Evolutionary conservation across 2,888 invertebrate species (phyloP).

Genomic region (Eumerus sabulonum): DNA sequence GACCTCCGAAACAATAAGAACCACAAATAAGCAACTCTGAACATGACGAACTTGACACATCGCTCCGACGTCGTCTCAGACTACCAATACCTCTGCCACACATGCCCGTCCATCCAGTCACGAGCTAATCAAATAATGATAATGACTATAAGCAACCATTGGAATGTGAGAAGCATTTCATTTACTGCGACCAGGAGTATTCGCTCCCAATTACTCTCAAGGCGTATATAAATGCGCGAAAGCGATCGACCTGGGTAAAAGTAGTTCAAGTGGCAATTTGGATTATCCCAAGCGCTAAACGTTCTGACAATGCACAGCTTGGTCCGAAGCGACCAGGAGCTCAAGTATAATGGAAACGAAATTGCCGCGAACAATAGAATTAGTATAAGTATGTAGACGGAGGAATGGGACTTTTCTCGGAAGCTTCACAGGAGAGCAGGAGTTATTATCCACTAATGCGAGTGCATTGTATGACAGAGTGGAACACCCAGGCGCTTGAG

Average conservation of each 20-base stretch:
- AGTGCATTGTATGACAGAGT: no score
- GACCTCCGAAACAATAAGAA: no score
- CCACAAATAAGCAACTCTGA: constrained; percentile 36
- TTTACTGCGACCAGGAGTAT: constrained; percentile 8
- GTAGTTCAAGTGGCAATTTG: constrained; percentile 42
- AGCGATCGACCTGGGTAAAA: constrained; percentile 32
- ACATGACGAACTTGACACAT: constrained; percentile 37
- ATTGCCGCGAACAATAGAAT: no score
- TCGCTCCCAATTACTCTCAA: constrained; percentile 35
- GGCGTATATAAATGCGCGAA: neutral
- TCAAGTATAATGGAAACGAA: constrained; percentile 26
- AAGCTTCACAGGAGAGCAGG: no score
- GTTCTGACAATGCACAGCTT: no score
- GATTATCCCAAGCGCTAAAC: constrained; percentile 4
- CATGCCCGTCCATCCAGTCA: neutral
- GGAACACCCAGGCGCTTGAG: no score
- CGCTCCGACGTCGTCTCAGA: neutral
- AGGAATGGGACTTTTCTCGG: no score
- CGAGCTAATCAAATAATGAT: constrained; percentile 26
- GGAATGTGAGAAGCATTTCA: constrained; percentile 11
- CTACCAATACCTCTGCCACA: constrained; percentile 1
- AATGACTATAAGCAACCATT: constrained; percentile 19
- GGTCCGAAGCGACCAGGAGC: constrained; percentile 3
- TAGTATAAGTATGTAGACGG: no score
- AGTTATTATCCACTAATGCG: no score